phyloP scores from a whole-genome alignment of 2,113 vertebrate genomes.

The Rhodinocichla rosea region DNA sequence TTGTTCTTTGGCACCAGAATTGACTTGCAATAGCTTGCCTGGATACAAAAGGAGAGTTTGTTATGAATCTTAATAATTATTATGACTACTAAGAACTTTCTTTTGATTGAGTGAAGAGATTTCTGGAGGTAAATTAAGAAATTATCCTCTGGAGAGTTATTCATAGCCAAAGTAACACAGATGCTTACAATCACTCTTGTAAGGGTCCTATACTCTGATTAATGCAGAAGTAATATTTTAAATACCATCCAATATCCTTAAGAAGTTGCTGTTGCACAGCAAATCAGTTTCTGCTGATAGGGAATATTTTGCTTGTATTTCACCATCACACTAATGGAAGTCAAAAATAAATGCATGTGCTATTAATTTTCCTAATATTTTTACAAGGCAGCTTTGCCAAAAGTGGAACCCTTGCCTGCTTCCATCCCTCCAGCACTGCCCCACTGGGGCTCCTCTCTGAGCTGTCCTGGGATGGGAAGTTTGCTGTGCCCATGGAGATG shows the following conservation, averaged over 20 bases:
- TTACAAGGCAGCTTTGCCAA: background rate
- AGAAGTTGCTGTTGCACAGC: background rate
- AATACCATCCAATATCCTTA: background rate
- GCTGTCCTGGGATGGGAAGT: background rate
- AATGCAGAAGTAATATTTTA: background rate
- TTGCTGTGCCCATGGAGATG: background rate
- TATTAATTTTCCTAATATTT: background rate
- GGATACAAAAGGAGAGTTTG: constrained; percentile 34
- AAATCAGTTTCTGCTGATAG: background rate
- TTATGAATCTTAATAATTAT: background rate
- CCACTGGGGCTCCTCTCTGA: background rate
- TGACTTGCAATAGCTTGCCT: constrained; percentile 97
- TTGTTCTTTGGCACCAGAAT: constrained; percentile 95
- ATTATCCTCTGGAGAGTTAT: background rate
- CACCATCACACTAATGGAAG: background rate
- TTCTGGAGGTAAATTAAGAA: background rate
- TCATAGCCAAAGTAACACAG: background rate
- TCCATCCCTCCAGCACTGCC: background rate
- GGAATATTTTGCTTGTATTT: background rate
- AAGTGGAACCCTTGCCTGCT: background rate
- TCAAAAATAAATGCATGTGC: background rate
- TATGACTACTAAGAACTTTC: background rate
- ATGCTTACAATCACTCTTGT: background rate
- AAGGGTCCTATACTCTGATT: background rate
- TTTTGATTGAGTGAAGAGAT: constrained; percentile 1